Percentiles rank a stretch among this genome's conserved stretches.
phyloP scores from a whole-genome alignment of 2,797 vertebrate genomes.

The Psittacula echo region DNA sequence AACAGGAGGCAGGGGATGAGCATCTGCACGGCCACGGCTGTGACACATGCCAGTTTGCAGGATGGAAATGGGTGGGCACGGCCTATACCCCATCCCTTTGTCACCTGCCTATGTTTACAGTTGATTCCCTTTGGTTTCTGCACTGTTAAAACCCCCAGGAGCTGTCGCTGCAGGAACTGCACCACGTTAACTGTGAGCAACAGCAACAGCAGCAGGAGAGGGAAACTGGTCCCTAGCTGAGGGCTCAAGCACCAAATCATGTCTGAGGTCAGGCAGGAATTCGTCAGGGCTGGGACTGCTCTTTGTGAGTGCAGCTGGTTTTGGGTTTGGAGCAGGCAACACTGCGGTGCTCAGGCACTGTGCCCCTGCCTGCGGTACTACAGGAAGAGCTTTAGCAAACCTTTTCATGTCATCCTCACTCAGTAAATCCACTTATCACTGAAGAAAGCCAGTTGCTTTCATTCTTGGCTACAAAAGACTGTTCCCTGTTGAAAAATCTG shows the following conservation, averaged over 20 bases:
- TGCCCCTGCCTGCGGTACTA: not conserved
- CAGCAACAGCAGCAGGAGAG: not conserved
- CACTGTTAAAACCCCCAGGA: not conserved
- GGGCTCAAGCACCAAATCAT: not conserved
- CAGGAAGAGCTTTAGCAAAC: not conserved
- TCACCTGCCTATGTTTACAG: not conserved
- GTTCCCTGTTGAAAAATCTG: not conserved
- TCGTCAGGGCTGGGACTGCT: not conserved
- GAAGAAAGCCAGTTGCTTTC: not conserved
- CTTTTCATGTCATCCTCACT: not conserved
- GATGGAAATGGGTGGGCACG: not conserved
- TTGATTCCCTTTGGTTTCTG: not conserved
- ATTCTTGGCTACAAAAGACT: not conserved
- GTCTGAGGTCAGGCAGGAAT: not conserved
- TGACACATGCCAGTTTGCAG: not conserved
- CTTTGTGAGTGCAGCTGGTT: not conserved
- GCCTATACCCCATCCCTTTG: not conserved
- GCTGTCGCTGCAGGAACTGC: fast-evolving
- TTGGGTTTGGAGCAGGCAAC: not conserved
- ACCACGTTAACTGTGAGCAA: not conserved
- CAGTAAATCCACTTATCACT: not conserved
- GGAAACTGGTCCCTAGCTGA: not conserved
- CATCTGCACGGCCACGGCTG: fast-evolving
- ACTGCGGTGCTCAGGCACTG: not conserved
- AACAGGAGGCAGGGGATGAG: not conserved